phyloP scores from a whole-genome alignment of 2,888 invertebrate species.

The Allolobophora icterica region DNA sequence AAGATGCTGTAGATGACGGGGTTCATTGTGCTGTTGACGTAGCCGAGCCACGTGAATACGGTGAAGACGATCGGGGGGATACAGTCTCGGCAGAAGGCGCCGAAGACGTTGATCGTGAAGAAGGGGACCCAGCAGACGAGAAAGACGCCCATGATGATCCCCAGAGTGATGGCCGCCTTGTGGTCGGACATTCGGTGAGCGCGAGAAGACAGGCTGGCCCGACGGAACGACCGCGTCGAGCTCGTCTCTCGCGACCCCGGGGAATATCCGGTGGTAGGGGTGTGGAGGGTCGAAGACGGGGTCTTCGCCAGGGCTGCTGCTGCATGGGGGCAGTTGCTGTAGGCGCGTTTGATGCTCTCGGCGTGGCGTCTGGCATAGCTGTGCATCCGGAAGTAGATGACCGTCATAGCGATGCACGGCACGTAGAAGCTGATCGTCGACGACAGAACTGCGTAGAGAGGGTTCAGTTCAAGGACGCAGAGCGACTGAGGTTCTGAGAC shows the following conservation, averaged over 20 bases:
- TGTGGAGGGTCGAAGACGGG: not conserved
- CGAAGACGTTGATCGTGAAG: constrained; percentile 95
- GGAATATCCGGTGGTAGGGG: not conserved
- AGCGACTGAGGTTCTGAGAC: not conserved
- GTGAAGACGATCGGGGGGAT: constrained; percentile 83
- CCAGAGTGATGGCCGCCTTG: constrained; percentile 96
- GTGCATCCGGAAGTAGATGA: constrained; percentile 89
- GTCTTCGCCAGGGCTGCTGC: not conserved
- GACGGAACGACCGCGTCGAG: not conserved
- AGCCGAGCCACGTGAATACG: constrained; percentile 95
- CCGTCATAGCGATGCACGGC: constrained; percentile 98
- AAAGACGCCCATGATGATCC: constrained; percentile 97
- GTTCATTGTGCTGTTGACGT: constrained; percentile 93
- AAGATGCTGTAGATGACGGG: constrained; percentile 98
- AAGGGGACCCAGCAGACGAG: constrained; percentile 98
- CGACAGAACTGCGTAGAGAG: constrained; percentile 93
- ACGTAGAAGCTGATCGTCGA: constrained; percentile 97
- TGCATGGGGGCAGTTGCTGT: not conserved
- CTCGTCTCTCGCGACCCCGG: not conserved
- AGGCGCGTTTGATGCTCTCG: constrained; percentile 78
- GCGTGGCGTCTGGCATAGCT: constrained; percentile 97
- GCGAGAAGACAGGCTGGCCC: not conserved
- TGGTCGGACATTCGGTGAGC: constrained; percentile 79
- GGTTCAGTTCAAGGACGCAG: constrained; percentile 92
- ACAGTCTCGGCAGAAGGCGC: constrained; percentile 93